phyloP scores from a whole-genome alignment of 2,113 vertebrate genomes.

The Paraplagusia blochii region DNA sequence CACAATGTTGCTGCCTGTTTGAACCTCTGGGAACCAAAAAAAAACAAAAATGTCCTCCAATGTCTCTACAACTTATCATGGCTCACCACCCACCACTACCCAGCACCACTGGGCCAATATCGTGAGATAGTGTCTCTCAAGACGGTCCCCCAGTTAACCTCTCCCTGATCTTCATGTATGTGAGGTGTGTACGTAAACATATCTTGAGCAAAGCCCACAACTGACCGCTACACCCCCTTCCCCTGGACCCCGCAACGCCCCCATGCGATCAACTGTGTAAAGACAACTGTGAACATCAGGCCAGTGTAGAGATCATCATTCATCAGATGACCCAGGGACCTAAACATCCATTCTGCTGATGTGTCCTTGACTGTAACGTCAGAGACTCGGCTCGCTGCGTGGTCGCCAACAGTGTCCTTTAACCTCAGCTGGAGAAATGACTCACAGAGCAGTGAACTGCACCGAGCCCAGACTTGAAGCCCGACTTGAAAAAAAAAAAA shows the following conservation, averaged over 20 bases:
- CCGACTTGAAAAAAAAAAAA: not conserved
- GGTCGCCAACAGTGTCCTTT: constrained; percentile 16
- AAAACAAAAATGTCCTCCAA: too few relatives aligned
- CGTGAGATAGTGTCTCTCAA: too few relatives aligned
- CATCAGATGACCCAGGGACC: constrained; percentile 19
- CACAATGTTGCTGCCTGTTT: too few relatives aligned
- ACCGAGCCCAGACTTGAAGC: not conserved
- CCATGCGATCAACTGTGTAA: constrained; percentile 9
- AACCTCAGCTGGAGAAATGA: constrained; percentile 14
- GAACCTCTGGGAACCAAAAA: too few relatives aligned
- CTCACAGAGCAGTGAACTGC: constrained; percentile 1
- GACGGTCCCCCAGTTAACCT: too few relatives aligned
- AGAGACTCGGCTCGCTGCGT: not conserved
- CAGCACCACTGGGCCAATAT: too few relatives aligned
- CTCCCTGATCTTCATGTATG: too few relatives aligned
- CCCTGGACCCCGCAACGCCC: not conserved
- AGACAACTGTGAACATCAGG: constrained; percentile 18
- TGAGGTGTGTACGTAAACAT: too few relatives aligned
- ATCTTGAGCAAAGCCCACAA: not conserved
- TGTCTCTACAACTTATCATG: too few relatives aligned
- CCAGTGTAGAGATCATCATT: constrained; percentile 10
- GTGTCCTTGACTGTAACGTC: constrained; percentile 37
- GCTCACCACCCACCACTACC: too few relatives aligned
- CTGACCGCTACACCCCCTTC: too few relatives aligned
- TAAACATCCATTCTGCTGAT: constrained; percentile 2